Evolutionary conservation across 2,113 vertebrate species (phyloP).

Genomic region (Notarius quadriscutis): DNA sequence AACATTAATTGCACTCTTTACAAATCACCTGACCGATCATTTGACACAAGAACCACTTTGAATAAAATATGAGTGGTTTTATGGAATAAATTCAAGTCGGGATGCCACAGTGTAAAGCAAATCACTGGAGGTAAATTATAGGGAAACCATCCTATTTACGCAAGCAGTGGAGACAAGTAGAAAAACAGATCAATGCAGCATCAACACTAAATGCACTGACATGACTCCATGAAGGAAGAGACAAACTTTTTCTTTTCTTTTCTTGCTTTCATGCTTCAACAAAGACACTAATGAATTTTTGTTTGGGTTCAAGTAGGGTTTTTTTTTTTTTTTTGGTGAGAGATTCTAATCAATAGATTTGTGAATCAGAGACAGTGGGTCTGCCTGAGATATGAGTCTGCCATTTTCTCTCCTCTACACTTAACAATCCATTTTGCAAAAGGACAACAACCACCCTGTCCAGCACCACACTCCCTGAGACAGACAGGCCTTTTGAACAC

Average conservation of each 20-base stretch:
- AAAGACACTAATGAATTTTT: constrained; percentile 11
- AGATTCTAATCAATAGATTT: constrained; percentile 47
- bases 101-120: background rate
- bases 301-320: background rate
- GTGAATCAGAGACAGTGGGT: constrained; percentile 2
- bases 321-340: background rate
- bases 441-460: constrained; percentile 25
- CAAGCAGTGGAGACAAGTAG: background rate
- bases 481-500: background rate
- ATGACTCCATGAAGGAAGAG: background rate
- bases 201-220: background rate
- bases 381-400: constrained; percentile 42
- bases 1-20: background rate
- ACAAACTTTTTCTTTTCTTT: background rate
- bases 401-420: constrained; percentile 15
- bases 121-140: background rate
- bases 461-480: background rate
- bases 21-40: background rate
- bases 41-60: background rate
- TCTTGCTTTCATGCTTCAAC: background rate
- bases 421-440: constrained; percentile 39
- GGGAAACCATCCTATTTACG: background rate
- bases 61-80: background rate
- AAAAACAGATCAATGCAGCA: background rate
- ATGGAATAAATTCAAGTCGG: background rate